Base-by-base conservation (phyloP, 2,888 invertebrate species). In the Acanthacorydalis orientalis region DNA sequence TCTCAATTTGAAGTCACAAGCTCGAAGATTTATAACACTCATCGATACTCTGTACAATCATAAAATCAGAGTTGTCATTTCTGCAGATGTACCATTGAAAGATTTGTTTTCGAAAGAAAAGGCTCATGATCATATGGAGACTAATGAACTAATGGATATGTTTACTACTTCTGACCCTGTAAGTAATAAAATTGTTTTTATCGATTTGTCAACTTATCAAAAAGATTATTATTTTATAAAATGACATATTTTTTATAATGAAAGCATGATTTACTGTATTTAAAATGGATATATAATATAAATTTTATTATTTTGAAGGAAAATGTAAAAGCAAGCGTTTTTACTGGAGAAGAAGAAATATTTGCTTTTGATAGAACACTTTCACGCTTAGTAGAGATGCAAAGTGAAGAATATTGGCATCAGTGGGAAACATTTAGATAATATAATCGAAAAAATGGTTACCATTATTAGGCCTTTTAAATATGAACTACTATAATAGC, bases 31-130 rank as follows among this genome's bases (percentile, higher is more conserved):
- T 64, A 97, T 97, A 51, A 95, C 92, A 0, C 73, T 98, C 12
- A 91, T 98, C 56, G 98, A 98, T 64, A 93, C 95, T 0, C 72
- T 98, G 9, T 98, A 98, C 62, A 96, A 98, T 65, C 85, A 89
- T 60, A 81, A 79, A 70, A 89, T 92, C 50, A 72, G 81, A 61
- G 76, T 96, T 39, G 85, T 96, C 1, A 77, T 93, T 56, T 83
- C 86, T 9, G 84, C 95, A 1, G 85, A 83, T 54, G 80, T 77
- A 47, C 77, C 84, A 4, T 76, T 86, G 44, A 81, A 78, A 49
- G 67, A 81, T 50, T 70, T 98, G 37, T 91, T 97, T 65, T 67
- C 68, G 48, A 56, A 69, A 34, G 73, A 74, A 55, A 63, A 68
- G 52, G 55, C 64, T 51, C 61, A 62, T n/a, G 70, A 70, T 50